Percentiles rank a stretch among this genome's conserved stretches.
Conservation (phyloP, 2,888 invertebrate genomes). For the Hypercompe scribonia region DNA sequence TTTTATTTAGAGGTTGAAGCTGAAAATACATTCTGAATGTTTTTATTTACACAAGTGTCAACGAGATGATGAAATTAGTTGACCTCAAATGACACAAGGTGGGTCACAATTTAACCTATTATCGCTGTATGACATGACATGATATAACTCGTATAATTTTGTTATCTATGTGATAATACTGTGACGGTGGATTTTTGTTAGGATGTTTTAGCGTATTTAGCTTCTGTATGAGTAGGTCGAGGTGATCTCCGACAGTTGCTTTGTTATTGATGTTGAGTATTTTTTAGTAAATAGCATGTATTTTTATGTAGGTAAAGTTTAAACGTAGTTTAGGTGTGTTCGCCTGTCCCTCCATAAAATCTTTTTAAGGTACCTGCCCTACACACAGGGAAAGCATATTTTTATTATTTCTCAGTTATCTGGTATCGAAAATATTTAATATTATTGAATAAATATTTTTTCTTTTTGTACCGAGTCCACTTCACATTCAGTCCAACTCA, state of each 20-base stretch:
- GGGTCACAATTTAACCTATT: conserved; percentile 20
- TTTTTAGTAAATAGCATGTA: neutral
- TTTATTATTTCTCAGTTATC: neutral
- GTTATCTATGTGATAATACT: conserved; percentile 29
- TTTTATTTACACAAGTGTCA: neutral
- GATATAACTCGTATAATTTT: conserved; percentile 45
- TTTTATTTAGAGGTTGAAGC: no score
- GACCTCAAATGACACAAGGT: conserved; percentile 14
- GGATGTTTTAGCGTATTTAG: conserved; percentile 18
- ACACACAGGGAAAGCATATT: no score
- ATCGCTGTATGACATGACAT: conserved; percentile 11
- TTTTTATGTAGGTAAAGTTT: neutral
- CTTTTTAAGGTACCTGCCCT: no score
- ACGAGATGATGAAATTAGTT: neutral
- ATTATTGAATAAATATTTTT: neutral
- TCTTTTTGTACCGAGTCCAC: neutral
- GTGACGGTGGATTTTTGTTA: neutral
- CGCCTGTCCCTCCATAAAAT: no score
- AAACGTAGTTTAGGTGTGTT: no score
- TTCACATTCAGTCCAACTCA: neutral
- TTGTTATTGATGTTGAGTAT: neutral
- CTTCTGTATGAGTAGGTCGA: conserved; percentile 32
- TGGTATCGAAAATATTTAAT: neutral
- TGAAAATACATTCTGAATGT: neutral
- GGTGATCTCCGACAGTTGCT: conserved; percentile 34